These are phyloP conservation scores for Drepana falcataria DNA, from an alignment of 2,888 invertebrate genomes.

Conservation along the genomic window DNA sequence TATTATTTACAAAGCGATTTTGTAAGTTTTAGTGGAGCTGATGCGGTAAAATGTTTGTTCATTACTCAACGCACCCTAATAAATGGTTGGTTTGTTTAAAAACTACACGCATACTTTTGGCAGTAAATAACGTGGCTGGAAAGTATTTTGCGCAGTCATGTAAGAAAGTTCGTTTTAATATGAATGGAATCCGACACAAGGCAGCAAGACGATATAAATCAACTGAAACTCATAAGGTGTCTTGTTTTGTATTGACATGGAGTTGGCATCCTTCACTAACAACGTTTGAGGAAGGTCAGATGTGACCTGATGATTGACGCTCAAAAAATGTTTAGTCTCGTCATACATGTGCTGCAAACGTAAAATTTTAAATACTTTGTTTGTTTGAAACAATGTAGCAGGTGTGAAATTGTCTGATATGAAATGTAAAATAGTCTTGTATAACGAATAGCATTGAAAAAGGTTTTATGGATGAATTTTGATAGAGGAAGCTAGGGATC, in stretches of 20 bases:
- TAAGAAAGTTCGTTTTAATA: conserved; percentile 5
- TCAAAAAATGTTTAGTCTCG: conserved; percentile 11
- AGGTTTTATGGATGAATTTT: too few relatives aligned
- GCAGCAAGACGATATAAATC: conserved; percentile 33
- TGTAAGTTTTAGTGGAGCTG: background rate
- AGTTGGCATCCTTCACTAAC: conserved; percentile 38
- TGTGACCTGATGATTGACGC: conserved; percentile 14
- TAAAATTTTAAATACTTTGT: too few relatives aligned
- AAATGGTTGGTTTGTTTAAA: background rate
- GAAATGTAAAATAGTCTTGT: too few relatives aligned
- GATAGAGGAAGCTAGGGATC: too few relatives aligned
- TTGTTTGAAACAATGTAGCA: too few relatives aligned
- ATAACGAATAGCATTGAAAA: too few relatives aligned
- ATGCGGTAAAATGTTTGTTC: background rate
- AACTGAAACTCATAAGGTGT: conserved; percentile 21
- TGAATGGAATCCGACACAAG: conserved; percentile 14
- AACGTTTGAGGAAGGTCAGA: conserved; percentile 35
- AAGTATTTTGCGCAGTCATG: background rate
- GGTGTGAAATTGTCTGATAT: too few relatives aligned
- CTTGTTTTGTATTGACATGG: conserved; percentile 21
- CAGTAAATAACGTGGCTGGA: background rate
- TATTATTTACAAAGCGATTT: background rate
- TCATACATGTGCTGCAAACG: conserved; percentile 12
- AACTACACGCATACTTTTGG: background rate
- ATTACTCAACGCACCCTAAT: too few relatives aligned